phyloP scores from a whole-genome alignment of 2,797 vertebrate genomes.

The Artibeus lituratus region DNA sequence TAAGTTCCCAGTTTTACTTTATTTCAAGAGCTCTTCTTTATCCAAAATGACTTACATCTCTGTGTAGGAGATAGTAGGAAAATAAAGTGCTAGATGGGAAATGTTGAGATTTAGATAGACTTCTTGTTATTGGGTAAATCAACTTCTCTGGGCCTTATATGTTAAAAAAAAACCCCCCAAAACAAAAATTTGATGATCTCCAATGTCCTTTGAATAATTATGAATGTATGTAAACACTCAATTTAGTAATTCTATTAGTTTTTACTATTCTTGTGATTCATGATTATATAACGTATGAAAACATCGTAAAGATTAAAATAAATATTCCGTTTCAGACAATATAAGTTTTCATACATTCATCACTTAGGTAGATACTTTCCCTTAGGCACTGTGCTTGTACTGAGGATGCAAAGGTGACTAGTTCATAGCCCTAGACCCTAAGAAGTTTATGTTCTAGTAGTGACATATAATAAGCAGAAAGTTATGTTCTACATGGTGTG shows the following conservation, averaged over 20 bases:
- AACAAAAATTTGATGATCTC: neutral
- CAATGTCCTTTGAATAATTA: neutral
- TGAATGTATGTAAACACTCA: neutral
- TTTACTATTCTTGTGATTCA: neutral
- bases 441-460: neutral
- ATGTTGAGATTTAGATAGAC: neutral
- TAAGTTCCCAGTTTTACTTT: slow-evolving; percentile 21
- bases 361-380: neutral
- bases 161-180: neutral
- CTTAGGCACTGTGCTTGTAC: neutral
- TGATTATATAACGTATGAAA: neutral
- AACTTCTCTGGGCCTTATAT: neutral
- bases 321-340: neutral
- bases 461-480: neutral
- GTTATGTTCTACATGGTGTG: neutral
- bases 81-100: neutral
- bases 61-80: neutral
- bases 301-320: neutral
- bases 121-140: neutral
- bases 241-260: neutral
- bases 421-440: neutral
- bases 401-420: neutral
- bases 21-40: neutral
- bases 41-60: neutral
- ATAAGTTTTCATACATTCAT: neutral